Evolutionary conservation across 2,888 invertebrate species (phyloP).

Genomic region (Diadegma fenestrale): DNA sequence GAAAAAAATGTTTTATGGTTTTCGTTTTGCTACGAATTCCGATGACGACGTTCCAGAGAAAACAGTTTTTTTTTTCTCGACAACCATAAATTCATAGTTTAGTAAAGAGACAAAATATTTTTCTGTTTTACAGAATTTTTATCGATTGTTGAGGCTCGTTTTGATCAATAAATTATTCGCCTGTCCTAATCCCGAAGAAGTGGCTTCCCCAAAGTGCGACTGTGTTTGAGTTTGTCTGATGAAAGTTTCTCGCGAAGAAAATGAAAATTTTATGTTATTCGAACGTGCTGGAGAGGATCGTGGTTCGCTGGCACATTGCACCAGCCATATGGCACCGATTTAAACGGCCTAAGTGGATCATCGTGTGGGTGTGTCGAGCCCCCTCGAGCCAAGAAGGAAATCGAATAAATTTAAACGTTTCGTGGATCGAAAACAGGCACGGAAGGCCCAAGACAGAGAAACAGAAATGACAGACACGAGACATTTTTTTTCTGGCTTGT

Average conservation of each 20-base stretch:
- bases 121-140: background rate
- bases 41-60: background rate
- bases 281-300: slow-evolving; percentile 6
- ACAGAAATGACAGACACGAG: slow-evolving; percentile 18
- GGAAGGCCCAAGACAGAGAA: slow-evolving; percentile 11
- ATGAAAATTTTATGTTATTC: background rate
- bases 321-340: slow-evolving; percentile 48
- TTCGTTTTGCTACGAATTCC: slow-evolving; percentile 37
- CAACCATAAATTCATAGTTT: background rate
- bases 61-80: background rate
- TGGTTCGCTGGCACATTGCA: background rate
- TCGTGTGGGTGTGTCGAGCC: slow-evolving; percentile 24
- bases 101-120: background rate
- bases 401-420: slow-evolving; percentile 43
- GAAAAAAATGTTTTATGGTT: background rate
- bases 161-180: background rate
- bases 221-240: background rate
- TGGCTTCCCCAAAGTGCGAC: background rate
- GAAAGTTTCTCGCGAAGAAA: background rate
- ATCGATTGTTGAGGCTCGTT: background rate
- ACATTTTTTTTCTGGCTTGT: background rate
- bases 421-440: slow-evolving; percentile 32
- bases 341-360: slow-evolving; percentile 28
- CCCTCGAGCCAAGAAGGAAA: slow-evolving; percentile 37
- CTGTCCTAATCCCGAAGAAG: too few relatives aligned